Evolutionary conservation across 2,888 invertebrate species (phyloP).

Genomic region (Harpagoxenus sublaevis): DNA sequence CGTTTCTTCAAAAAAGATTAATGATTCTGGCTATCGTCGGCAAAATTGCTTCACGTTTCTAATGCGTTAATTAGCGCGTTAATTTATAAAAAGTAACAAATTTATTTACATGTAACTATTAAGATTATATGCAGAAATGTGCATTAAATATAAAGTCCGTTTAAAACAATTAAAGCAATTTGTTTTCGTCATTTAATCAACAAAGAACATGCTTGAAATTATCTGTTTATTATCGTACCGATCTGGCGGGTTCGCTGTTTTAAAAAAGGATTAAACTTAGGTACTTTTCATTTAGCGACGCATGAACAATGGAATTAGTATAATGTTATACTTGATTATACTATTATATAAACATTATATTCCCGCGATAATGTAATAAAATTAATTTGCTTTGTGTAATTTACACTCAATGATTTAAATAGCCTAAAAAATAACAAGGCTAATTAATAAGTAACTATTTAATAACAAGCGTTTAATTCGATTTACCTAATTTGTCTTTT

Average conservation of each 20-base stretch:
- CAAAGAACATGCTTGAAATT: conserved; percentile 19
- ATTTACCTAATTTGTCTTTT: not conserved
- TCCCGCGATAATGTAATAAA: not conserved
- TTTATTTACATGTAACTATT: not conserved
- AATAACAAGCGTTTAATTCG: not conserved
- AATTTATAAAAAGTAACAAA: not conserved
- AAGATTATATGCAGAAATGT: not conserved
- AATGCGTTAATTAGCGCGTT: not conserved
- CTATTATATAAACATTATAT: not conserved
- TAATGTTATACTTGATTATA: not conserved
- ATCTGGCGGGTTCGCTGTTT: not conserved
- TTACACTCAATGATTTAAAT: not conserved
- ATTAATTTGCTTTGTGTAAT: not conserved
- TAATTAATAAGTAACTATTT: not conserved
- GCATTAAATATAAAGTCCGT: not conserved
- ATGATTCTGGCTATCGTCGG: not conserved
- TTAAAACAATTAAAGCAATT: conserved; percentile 17
- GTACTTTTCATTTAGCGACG: not conserved
- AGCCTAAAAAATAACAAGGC: not conserved
- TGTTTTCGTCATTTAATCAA: not conserved
- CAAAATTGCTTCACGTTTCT: conserved; percentile 2
- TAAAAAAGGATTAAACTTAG: not conserved
- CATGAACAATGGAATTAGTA: not conserved
- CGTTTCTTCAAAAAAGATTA: conserved; percentile 33
- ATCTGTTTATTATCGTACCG: not conserved